A percentile compares a stretch with the other conserved stretches of the same genome.
Conservation (phyloP, 2,888 invertebrate genomes). For the Euclidia mi region DNA sequence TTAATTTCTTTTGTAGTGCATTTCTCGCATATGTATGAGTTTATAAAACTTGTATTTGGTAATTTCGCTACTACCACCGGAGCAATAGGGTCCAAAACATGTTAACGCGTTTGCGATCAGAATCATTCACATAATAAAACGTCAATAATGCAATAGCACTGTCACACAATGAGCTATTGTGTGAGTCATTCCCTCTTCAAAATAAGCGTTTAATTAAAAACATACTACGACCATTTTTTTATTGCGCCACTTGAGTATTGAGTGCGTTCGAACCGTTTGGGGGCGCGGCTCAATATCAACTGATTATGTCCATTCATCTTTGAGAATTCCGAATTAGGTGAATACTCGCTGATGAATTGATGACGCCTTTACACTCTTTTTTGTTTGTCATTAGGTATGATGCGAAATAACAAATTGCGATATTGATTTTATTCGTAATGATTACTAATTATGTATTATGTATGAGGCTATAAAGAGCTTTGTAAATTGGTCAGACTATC, state of each 20-base stretch:
- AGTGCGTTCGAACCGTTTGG: conserved; percentile 49
- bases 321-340: conserved; percentile 58
- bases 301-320: conserved; percentile 70
- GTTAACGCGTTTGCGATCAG: conserved; percentile 30
- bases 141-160: conserved; percentile 66
- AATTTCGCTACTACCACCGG: conserved; percentile 15
- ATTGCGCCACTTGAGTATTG: conserved; percentile 54
- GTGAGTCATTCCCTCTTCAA: conserved; percentile 66
- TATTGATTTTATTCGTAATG: conserved; percentile 23
- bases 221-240: conserved; percentile 60
- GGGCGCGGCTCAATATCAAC: conserved; percentile 60
- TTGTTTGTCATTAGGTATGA: conserved; percentile 47
- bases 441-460: conserved; percentile 20
- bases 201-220: conserved; percentile 76
- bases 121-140: conserved; percentile 61
- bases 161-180: conserved; percentile 74
- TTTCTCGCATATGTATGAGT: conserved; percentile 42
- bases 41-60: conserved; percentile 21
- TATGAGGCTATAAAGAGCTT: too few relatives aligned
- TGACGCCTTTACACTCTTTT: conserved; percentile 46
- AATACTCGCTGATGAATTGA: conserved; percentile 69
- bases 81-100: conserved; percentile 23
- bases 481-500: neutral
- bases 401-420: conserved; percentile 34
- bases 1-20: conserved; percentile 59